Base-by-base conservation (phyloP, 2,113 vertebrate species). In the Haemorhous mexicanus region DNA sequence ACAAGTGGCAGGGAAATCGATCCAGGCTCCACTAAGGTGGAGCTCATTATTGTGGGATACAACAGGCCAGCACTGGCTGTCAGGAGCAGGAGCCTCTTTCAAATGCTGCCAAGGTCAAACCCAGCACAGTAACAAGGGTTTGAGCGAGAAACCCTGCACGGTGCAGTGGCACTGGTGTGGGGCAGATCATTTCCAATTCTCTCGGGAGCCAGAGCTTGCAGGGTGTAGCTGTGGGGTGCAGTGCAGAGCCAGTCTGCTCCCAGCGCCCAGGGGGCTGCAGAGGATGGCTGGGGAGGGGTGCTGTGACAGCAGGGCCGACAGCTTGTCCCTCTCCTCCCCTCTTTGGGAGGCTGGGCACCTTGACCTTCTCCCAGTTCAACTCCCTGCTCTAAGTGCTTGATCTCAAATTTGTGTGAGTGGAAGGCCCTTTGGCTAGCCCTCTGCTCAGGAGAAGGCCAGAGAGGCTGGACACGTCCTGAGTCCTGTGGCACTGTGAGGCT, bases 1-100 rank as follows among this genome's bases (percentile, higher is more conserved):
- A 89, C 93, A 91, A 88, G 35, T 49, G 79, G 79, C 94, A 94
- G 92, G 11, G 17, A 90, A 90, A 96, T 96, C 68, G 26, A 94
- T 97, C 81, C 0, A 8, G 76, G 72, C 92, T 94, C 75, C 19
- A 49, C 83, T 81, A 83, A 96, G 85, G 89, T 26, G 73, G 69
- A 79, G 84, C 93, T 94, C 85, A 35, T 95, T 92, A 93, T 94
- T 67, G 62, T 68, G 58, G 87, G 93, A 59, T 74, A 87, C 89
- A 86, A 64, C 33, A 89, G 86, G 79, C 55, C 88, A 96, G 87
- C 86, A 26, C 84, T 37, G 37, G 5, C 83, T 24, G 75, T 75
- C 93, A 82, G 84, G 17, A 37, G 27, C 72, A n/a, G 83, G 77
- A 94, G 81, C 74, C 69, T 70, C 11, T 72, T 93, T 59, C 82